phyloP scores from a whole-genome alignment of 2,113 vertebrate genomes.

The Telmatochromis brichardi region DNA sequence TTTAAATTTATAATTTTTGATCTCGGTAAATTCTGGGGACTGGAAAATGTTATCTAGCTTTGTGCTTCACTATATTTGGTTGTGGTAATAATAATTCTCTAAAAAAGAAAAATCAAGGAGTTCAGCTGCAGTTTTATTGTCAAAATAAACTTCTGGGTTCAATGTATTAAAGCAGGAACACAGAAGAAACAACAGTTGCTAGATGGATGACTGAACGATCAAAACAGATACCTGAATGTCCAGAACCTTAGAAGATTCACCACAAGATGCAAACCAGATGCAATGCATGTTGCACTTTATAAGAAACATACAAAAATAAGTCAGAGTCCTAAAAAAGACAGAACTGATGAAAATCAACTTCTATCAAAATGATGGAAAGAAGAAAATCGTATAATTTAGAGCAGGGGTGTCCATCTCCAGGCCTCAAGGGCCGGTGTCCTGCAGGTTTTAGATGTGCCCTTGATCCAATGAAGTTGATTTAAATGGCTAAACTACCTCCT shows the following conservation, averaged over 20 bases:
- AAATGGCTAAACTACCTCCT: background rate
- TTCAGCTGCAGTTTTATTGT: background rate
- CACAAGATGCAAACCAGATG: background rate
- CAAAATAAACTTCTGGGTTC: background rate
- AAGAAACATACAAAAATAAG: too few species aligned
- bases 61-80: background rate
- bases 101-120: fast-evolving
- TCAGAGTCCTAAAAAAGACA: background rate
- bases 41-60: background rate
- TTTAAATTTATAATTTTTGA: background rate
- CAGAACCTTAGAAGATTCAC: background rate
- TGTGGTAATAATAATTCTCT: background rate
- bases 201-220: background rate
- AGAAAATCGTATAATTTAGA: background rate
- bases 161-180: background rate
- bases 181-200: background rate
- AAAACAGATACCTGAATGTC: background rate
- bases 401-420: background rate
- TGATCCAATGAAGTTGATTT: fast-evolving
- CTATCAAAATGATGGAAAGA: background rate
- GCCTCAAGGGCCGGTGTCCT: fast-evolving
- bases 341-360: background rate
- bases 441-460: background rate
- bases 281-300: fast-evolving
- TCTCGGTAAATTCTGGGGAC: background rate